Conservation (phyloP, 2,888 invertebrate genomes). For the Eupithecia centaureata region DNA sequence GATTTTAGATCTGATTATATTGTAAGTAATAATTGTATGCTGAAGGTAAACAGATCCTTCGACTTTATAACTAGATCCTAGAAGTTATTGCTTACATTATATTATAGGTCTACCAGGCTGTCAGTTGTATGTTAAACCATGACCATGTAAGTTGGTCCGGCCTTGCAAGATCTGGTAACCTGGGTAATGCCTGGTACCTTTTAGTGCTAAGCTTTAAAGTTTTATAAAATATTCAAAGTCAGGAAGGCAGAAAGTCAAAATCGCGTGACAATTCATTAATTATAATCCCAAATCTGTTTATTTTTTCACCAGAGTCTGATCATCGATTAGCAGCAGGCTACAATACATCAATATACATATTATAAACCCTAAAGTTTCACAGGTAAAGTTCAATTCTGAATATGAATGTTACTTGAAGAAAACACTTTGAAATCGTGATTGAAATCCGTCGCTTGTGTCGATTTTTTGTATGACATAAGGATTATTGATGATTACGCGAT, state of each 20-base stretch:
- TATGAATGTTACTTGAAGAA: conserved; percentile 29
- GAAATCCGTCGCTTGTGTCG: conserved; percentile 58
- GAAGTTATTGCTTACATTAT: too few species aligned
- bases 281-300: conserved; percentile 69
- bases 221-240: conserved; percentile 32
- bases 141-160: too few species aligned
- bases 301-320: conserved; percentile 58
- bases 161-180: too few species aligned
- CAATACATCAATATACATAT: conserved; percentile 39
- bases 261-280: conserved; percentile 73
- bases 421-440: conserved; percentile 51
- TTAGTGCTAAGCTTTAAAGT: not conserved
- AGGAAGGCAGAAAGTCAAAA: conserved; percentile 61
- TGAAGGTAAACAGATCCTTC: too few species aligned
- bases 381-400: conserved; percentile 34
- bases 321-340: conserved; percentile 70
- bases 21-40: too few species aligned
- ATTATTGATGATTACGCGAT: conserved; percentile 80
- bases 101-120: too few species aligned
- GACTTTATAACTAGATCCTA: too few species aligned
- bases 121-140: too few species aligned
- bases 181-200: too few species aligned
- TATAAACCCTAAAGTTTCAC: conserved; percentile 19
- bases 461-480: conserved; percentile 69
- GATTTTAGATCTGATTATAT: not conserved